A percentile compares a stretch with the other conserved stretches of the same genome.
phyloP scores from a whole-genome alignment of 2,888 invertebrate genomes.

The Ophion ventricosus region DNA sequence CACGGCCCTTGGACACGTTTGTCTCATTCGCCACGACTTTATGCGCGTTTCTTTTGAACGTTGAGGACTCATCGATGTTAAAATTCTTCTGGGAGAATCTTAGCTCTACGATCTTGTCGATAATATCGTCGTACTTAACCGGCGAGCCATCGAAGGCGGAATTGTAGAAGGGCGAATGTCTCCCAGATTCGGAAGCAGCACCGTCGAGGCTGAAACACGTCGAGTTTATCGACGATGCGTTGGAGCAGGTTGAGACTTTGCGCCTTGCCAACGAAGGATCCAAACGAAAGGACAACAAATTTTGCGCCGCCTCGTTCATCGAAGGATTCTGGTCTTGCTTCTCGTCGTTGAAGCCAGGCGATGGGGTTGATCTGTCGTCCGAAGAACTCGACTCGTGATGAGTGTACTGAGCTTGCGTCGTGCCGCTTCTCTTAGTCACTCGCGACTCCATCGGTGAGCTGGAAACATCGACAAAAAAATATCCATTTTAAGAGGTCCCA shows the following conservation, averaged over 20 bases:
- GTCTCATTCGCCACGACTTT: not conserved
- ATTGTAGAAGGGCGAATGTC: conserved; percentile 44
- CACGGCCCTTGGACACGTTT: not conserved
- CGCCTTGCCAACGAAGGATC: conserved; percentile 45
- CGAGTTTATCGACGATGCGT: conserved; percentile 59
- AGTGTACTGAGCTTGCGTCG: conserved; percentile 50
- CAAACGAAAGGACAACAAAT: conserved; percentile 40
- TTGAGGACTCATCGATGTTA: conserved; percentile 23
- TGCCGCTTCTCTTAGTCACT: not conserved
- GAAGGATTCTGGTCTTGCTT: conserved; percentile 19
- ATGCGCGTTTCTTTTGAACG: not conserved
- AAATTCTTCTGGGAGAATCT: conserved; percentile 52
- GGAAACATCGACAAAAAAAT: conserved; percentile 18
- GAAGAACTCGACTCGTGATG: conserved; percentile 60
- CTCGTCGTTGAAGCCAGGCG: conserved; percentile 46
- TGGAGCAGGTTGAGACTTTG: conserved; percentile 58
- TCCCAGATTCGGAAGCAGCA: conserved; percentile 55
- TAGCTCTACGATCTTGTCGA: conserved; percentile 69
- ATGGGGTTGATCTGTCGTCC: conserved; percentile 60
- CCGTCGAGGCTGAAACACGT: conserved; percentile 53
- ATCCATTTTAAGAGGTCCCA: not conserved
- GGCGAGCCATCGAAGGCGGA: conserved; percentile 37
- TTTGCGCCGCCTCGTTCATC: conserved; percentile 21
- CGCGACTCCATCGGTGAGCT: conserved; percentile 62
- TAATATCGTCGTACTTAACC: conserved; percentile 70